Conservation (phyloP, 2,888 invertebrate genomes). For the Megastigmus dorsalis region DNA sequence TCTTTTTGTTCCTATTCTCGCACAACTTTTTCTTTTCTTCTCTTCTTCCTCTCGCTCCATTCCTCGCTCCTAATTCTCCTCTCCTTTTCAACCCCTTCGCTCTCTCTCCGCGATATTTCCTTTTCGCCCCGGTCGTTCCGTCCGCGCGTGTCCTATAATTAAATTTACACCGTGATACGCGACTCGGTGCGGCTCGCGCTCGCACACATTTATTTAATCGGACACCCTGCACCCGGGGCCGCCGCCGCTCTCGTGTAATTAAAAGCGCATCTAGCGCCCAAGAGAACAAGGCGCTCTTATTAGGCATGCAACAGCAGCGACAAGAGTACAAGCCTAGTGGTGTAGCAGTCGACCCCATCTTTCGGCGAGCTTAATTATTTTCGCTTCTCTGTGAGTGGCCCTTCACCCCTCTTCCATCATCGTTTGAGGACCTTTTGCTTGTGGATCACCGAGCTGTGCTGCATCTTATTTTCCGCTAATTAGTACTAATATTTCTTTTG, state of each 20-base stretch:
- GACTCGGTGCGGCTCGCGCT: conserved; percentile 36
- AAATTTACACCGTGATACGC: conserved; percentile 68
- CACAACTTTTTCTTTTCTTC: too few species aligned
- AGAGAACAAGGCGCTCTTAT: conserved; percentile 33
- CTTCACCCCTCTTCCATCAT: not conserved
- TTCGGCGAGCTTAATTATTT: conserved; percentile 34
- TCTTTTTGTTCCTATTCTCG: too few species aligned
- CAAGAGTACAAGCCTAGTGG: not conserved
- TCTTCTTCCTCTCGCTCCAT: conserved; percentile 15
- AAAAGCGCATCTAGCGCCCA: conserved; percentile 68
- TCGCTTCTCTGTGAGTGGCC: not conserved
- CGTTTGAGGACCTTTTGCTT: not conserved
- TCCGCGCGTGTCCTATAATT: conserved; percentile 65
- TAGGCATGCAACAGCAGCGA: conserved; percentile 8
- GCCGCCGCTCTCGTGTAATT: conserved; percentile 62
- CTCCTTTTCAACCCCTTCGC: too few species aligned
- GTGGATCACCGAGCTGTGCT: too few species aligned
- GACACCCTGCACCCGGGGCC: conserved; percentile 59
- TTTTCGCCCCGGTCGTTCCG: conserved; percentile 26
- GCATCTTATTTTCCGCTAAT: too few species aligned
- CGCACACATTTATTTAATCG: conserved; percentile 67
- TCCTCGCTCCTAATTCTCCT: conserved; percentile 9
- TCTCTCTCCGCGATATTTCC: conserved; percentile 34
- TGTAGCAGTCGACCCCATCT: not conserved
- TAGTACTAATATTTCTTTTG: too few species aligned